These are phyloP conservation scores for Brenthis daphne DNA, from an alignment of 2,888 invertebrate genomes.

Conservation along the genomic window DNA sequence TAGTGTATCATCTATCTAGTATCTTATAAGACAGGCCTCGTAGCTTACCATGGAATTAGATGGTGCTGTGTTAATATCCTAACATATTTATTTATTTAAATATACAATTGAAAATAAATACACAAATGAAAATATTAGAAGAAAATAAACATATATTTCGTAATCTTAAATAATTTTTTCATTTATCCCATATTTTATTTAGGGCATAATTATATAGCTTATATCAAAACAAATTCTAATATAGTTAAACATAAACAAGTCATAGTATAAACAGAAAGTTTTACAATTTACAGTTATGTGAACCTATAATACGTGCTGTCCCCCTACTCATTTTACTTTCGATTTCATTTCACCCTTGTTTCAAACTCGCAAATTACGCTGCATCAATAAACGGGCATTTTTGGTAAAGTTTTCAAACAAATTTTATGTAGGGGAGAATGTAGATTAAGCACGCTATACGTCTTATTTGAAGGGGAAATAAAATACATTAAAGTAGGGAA, in stretches of 20 bases:
- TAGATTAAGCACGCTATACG: conserved; percentile 6
- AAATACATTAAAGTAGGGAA: background rate
- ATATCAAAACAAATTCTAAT: background rate
- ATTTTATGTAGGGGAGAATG: conserved; percentile 3
- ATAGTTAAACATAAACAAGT: background rate
- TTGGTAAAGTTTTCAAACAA: conserved; percentile 3
- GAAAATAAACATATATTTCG: too few species aligned
- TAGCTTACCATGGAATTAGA: too few species aligned
- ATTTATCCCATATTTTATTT: too few species aligned
- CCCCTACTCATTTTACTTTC: conserved; percentile 30
- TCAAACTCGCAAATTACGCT: conserved; percentile 18
- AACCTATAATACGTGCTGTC: conserved; percentile 58
- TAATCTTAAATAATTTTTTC: too few species aligned
- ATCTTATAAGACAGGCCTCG: too few species aligned
- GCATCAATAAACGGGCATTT: conserved; percentile 18
- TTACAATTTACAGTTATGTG: conserved; percentile 56
- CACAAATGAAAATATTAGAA: too few species aligned
- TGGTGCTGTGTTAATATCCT: too few species aligned
- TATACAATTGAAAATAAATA: too few species aligned
- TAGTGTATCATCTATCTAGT: too few species aligned
- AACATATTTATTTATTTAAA: too few species aligned
- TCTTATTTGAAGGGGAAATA: background rate
- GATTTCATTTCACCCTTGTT: conserved; percentile 9
- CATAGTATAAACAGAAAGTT: conserved; percentile 50
- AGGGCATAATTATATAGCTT: too few species aligned